Evolutionary conservation across 2,797 vertebrate species (phyloP), one percentile per base, ranked within the genome.

Genomic region (Etheostoma perlongum): DNA sequence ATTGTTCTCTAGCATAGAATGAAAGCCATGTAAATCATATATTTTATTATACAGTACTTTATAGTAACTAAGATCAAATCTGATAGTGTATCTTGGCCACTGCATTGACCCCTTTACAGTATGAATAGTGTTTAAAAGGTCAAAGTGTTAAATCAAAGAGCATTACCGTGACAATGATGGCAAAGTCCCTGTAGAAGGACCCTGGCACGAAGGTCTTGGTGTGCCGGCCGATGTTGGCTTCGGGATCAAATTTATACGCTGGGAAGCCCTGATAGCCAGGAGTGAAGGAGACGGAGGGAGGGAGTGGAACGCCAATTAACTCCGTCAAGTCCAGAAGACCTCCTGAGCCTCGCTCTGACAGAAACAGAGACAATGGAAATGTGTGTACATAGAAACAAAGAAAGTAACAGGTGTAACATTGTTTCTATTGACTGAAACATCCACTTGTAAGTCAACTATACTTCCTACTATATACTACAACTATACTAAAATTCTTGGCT

Each of bases 261-360:
- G 96, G 96, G 70, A 95, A 96, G 3, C 96, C 96, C 75, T 96
- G 95, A 1, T 95, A 96, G 65, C 97, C 97, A 0, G 96, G 92
- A 54, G 95, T 92, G 78, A 98, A 97, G 87, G 96, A 96, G 85
- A 98, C 95, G 0, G 96, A 95, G 0, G 96, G 95, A 59, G 97
- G 97, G 40, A 98, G 95, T 2, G 97, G 97, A 18, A 97, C 95
- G 3, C 97, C 97, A 5, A 98, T 95, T 61, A 98, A 82, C 83
- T 96, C 95, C 0, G 91, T 96, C 77, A 98, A 95, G 89, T 98
- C 96, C 88, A 98, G 91, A 18, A 94, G 93, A 81, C 88, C 88
- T 57, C 89, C 94, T 0, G 95, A 86, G 44, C 93, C 90, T 48
- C 84, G 88, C 12, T 96, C 97, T 98, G 94, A 82, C 12, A 44